phyloP scores from a whole-genome alignment of 2,888 invertebrate species.

The Eilema caniola region DNA sequence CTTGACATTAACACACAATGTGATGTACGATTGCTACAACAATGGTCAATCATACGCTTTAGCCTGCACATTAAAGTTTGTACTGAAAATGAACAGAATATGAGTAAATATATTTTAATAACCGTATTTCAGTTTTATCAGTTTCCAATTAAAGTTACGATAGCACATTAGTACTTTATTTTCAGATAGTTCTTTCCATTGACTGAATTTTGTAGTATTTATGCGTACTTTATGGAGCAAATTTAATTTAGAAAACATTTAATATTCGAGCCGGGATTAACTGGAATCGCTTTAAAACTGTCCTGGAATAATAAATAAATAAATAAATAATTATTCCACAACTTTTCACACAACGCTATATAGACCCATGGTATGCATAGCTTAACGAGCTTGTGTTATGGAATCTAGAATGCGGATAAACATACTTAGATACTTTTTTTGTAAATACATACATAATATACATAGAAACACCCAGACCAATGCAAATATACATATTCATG shows the following conservation, averaged over 20 bases:
- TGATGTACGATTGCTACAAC: conserved; percentile 45
- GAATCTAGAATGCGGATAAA: too few species aligned
- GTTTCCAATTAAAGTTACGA: neutral
- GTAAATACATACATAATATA: too few species aligned
- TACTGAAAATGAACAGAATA: neutral
- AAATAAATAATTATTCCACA: too few species aligned
- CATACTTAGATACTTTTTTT: too few species aligned
- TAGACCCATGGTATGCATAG: too few species aligned
- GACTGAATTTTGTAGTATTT: neutral
- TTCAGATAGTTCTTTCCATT: neutral
- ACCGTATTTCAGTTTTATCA: neutral
- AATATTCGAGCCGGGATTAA: too few species aligned
- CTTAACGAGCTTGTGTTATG: too few species aligned
- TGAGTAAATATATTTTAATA: conserved; percentile 6
- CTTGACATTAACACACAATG: conserved; percentile 41
- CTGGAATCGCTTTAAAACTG: too few species aligned
- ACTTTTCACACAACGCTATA: too few species aligned
- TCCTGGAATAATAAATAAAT: too few species aligned
- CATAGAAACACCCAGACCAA: too few species aligned
- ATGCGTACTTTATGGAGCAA: neutral
- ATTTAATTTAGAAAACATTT: neutral
- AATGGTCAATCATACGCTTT: conserved; percentile 42
- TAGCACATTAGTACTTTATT: neutral
- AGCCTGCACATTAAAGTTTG: neutral
- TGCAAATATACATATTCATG: too few species aligned